These are phyloP conservation scores for Peromyscus melanophrys DNA, from an alignment of 2,797 vertebrate species.

Conservation along the genomic window DNA sequence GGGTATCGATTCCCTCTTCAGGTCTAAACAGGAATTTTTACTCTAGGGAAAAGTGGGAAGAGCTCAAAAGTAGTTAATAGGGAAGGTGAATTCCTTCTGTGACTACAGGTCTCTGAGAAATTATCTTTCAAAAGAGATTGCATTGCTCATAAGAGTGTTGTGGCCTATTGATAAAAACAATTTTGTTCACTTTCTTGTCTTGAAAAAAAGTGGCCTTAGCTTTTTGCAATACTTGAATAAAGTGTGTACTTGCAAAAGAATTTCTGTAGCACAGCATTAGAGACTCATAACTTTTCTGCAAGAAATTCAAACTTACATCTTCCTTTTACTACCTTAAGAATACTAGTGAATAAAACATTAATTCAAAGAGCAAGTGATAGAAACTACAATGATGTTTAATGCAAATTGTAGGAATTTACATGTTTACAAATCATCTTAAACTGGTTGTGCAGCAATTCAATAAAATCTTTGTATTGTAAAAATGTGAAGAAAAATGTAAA, in stretches of 20 bases:
- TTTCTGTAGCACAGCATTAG: slow-evolving; percentile 90
- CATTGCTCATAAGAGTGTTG: slow-evolving; percentile 85
- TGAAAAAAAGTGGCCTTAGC: slow-evolving; percentile 93
- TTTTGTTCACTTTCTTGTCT: slow-evolving; percentile 90
- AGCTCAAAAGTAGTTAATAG: slow-evolving; percentile 83
- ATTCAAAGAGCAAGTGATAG: slow-evolving; percentile 87
- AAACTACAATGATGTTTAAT: slow-evolving; percentile 88
- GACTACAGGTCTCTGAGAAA: slow-evolving; percentile 84
- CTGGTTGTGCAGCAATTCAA: slow-evolving; percentile 87
- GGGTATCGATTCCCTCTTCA: slow-evolving; percentile 77
- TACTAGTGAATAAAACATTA: slow-evolving; percentile 87
- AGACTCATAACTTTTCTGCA: slow-evolving; percentile 88
- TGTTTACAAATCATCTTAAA: slow-evolving; percentile 90
- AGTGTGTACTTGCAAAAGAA: slow-evolving; percentile 89
- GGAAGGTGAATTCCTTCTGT: slow-evolving; percentile 75
- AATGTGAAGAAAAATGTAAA: slow-evolving; percentile 88
- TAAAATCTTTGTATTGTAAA: slow-evolving; percentile 89
- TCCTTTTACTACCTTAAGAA: slow-evolving; percentile 90
- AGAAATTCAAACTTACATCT: slow-evolving; percentile 87
- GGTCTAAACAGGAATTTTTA: slow-evolving; percentile 83
- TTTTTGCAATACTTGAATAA: slow-evolving; percentile 94
- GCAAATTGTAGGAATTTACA: slow-evolving; percentile 88
- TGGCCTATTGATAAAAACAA: slow-evolving; percentile 86
- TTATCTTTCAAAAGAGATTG: slow-evolving; percentile 86
- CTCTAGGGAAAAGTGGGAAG: slow-evolving; percentile 83